Evolutionary conservation across 53 echinoderm and acorn worm species (phyloP).

Genomic region (Paracentrotus lividus): DNA sequence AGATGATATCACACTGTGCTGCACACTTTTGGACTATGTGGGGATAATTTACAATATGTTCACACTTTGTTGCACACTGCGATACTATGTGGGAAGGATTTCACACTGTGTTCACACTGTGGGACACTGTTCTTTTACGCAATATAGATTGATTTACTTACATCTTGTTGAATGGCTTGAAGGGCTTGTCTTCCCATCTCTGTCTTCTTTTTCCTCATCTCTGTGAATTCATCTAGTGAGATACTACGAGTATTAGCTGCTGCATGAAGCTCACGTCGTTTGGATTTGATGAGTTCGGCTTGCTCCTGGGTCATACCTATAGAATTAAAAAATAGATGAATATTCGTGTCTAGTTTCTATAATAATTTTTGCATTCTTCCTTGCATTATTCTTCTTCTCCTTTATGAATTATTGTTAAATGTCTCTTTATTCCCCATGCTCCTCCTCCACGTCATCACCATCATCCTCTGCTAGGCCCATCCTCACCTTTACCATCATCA

Average conservation of each 20-base stretch:
- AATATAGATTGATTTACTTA: neutral
- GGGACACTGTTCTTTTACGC: no score
- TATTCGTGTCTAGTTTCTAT: neutral
- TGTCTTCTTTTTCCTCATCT: constrained; percentile 73
- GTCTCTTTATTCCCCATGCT: neutral
- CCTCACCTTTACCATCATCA: neutral
- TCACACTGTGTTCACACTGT: no score
- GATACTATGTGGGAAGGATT: no score
- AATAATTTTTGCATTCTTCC: neutral
- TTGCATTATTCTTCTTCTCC: neutral
- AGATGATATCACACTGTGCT: no score
- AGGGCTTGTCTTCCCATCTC: constrained; percentile 68
- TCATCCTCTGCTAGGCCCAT: neutral
- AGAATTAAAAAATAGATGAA: neutral
- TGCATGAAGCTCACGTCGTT: constrained; percentile 69
- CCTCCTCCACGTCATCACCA: neutral
- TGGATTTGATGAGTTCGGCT: constrained; percentile 79
- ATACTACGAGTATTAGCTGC: constrained; percentile 79
- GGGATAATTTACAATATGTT: no score
- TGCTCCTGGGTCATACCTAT: constrained; percentile 84
- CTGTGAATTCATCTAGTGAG: constrained; percentile 89
- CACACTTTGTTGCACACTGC: no score
- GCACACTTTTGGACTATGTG: no score
- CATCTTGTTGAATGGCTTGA: constrained; percentile 66
- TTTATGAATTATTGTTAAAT: no score